Conservation (phyloP, 2,888 invertebrate genomes). For the Venusia cambrica region DNA sequence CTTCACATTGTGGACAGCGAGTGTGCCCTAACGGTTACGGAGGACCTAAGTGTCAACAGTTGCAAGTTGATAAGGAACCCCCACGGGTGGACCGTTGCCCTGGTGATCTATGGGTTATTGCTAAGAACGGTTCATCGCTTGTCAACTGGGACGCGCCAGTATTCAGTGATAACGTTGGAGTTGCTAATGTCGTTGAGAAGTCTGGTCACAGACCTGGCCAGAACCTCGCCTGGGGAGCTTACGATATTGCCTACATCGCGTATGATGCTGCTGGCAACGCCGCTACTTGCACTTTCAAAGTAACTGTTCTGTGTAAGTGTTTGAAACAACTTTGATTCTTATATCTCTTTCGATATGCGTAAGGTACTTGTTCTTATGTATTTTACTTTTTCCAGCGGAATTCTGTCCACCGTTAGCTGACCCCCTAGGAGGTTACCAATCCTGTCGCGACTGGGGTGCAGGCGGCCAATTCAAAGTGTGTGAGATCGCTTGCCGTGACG, state of each 20-base stretch:
- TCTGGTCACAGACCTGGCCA: conserved; percentile 94
- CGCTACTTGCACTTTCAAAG: conserved; percentile 94
- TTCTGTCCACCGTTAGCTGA: conserved; percentile 94
- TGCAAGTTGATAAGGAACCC: conserved; percentile 91
- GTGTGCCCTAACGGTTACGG: conserved; percentile 93
- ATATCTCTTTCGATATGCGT: not conserved
- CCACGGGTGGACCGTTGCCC: conserved; percentile 95
- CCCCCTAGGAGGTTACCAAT: conserved; percentile 94
- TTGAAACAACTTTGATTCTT: not conserved
- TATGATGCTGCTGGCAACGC: conserved; percentile 95
- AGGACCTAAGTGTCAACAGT: conserved; percentile 91
- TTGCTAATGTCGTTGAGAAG: conserved; percentile 89
- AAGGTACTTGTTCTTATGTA: too few relatives aligned
- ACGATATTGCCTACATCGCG: conserved; percentile 96
- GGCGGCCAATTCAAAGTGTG: conserved; percentile 98
- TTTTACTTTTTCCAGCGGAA: conserved; percentile 82
- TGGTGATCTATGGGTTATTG: conserved; percentile 96
- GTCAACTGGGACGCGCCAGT: conserved; percentile 96
- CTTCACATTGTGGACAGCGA: conserved; percentile 94
- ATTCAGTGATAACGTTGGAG: conserved; percentile 93
- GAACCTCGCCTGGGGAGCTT: conserved; percentile 94
- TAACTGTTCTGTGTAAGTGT: conserved; percentile 91
- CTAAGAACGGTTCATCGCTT: conserved; percentile 93
- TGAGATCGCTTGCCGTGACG: conserved; percentile 92
- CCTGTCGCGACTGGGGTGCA: conserved; percentile 97